A percentile compares a stretch with the other conserved stretches of the same genome.
Conservation (phyloP, 2,888 invertebrate genomes). For the Metopia argyrocephala region DNA sequence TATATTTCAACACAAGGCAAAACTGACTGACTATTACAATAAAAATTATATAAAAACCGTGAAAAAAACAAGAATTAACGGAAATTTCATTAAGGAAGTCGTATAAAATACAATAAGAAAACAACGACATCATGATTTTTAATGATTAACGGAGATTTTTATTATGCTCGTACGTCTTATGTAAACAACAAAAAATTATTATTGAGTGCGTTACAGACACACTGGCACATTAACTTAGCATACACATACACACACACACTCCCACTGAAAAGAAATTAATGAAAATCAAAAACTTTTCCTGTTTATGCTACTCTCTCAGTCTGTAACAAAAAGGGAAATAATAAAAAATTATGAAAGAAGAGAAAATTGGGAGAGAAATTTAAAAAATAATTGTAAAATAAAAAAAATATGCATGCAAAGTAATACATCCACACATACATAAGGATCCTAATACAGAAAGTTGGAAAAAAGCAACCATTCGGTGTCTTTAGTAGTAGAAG, state of each 20-base stretch:
- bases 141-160: slow-evolving; percentile 62
- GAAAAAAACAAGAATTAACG: slow-evolving; percentile 20
- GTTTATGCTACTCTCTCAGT: neutral
- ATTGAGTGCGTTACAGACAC: neutral
- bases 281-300: slow-evolving; percentile 12
- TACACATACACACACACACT: neutral
- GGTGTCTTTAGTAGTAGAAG: too few relatives aligned
- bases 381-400: neutral
- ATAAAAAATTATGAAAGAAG: neutral
- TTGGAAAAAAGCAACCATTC: too few relatives aligned
- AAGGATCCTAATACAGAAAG: too few relatives aligned
- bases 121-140: slow-evolving; percentile 55
- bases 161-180: slow-evolving; percentile 33
- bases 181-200: neutral
- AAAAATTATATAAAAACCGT: neutral
- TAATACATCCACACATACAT: too few relatives aligned
- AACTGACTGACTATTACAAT: too few relatives aligned
- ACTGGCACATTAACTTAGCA: too few relatives aligned
- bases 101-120: slow-evolving; percentile 35
- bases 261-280: slow-evolving; percentile 4
- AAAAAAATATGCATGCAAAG: neutral
- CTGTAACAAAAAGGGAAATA: neutral
- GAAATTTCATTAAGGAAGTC: slow-evolving; percentile 59
- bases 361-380: neutral
- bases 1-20: too few relatives aligned